A percentile compares a stretch with the other conserved stretches of the same genome.
Evolutionary conservation across 2,113 vertebrate species (phyloP).

Genomic region (Turnix velox): DNA sequence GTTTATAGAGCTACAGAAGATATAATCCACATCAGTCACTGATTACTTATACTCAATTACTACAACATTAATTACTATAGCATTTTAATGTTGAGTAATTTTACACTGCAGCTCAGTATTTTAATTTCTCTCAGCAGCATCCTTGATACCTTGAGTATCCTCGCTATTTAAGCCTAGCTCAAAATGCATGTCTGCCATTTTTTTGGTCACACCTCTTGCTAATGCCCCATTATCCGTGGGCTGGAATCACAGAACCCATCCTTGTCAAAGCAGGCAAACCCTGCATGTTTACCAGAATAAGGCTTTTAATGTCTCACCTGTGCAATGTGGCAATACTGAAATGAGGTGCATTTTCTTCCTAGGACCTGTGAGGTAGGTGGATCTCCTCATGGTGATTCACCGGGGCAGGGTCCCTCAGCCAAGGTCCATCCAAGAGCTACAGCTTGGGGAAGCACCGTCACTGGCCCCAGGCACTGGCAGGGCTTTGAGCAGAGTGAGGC

Average conservation of each 20-base stretch:
- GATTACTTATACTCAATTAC: not conserved
- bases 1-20: not conserved
- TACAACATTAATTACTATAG: not conserved
- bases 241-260: not conserved
- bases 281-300: not conserved
- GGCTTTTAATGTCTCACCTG: not conserved
- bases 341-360: not conserved
- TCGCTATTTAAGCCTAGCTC: not conserved
- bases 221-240: not conserved
- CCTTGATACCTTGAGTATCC: not conserved
- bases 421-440: not conserved
- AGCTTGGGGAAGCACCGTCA: fast-evolving
- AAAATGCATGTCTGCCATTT: not conserved
- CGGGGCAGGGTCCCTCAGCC: no score
- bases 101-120: not conserved
- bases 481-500: not conserved
- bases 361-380: no score
- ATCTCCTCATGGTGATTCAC: not conserved
- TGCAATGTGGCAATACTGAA: fast-evolving
- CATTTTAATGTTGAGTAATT: not conserved
- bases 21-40: not conserved
- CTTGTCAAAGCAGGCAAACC: not conserved
- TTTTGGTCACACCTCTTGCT: not conserved
- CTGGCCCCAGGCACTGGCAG: fast-evolving
- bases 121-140: not conserved